phyloP scores from a whole-genome alignment of 1,140 invertebrate genomes.

The Parasteatoda tepidariorum region DNA sequence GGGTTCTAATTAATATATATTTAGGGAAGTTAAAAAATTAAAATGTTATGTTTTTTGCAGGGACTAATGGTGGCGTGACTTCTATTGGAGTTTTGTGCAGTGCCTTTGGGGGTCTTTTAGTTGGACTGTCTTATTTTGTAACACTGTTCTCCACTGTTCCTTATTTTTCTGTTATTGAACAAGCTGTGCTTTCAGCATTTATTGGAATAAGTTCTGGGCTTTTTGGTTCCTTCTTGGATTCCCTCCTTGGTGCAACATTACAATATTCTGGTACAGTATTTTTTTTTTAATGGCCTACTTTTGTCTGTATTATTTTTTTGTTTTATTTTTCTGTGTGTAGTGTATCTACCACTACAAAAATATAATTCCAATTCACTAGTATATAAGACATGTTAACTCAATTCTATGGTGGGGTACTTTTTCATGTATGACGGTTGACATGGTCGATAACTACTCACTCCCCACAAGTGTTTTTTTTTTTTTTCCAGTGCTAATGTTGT shows the following conservation, averaged over 20 bases:
- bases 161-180: slow-evolving; percentile 74
- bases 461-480: no score
- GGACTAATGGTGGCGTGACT: slow-evolving; percentile 85
- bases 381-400: no score
- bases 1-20: no score
- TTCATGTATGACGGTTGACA: no score
- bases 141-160: slow-evolving; percentile 74
- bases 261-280: slow-evolving; percentile 82
- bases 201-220: slow-evolving; percentile 80
- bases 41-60: background rate
- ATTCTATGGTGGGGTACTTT: no score
- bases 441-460: no score
- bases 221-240: slow-evolving; percentile 85
- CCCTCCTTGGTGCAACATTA: slow-evolving; percentile 83
- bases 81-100: slow-evolving; percentile 79
- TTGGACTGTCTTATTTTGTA: slow-evolving; percentile 82
- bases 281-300: background rate
- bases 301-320: background rate
- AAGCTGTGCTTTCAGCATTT: slow-evolving; percentile 81
- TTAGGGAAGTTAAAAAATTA: background rate
- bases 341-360: no score
- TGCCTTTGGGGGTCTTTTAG: slow-evolving; percentile 77
- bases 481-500: no score
- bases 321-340: background rate
- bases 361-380: no score